Percentiles rank a stretch among this genome's conserved stretches.
Conservation (phyloP, 2,113 vertebrate genomes). For the Kryptolebias marmoratus region DNA sequence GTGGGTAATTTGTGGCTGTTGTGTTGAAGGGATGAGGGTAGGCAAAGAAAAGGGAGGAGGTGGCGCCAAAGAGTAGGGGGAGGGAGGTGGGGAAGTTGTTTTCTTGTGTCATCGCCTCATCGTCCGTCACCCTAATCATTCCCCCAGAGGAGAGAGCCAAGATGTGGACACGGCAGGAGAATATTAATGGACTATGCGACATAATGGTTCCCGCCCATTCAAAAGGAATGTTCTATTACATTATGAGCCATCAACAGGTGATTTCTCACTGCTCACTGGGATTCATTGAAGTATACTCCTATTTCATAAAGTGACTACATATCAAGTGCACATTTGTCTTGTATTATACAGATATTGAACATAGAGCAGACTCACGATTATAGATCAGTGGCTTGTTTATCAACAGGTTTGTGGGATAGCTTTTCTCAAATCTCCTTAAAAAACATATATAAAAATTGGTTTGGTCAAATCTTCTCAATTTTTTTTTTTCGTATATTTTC, state of each 20-base stretch:
- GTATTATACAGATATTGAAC: constrained; percentile 58
- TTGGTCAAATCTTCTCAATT: no score
- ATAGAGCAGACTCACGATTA: constrained; percentile 33
- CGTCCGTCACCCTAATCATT: constrained; percentile 72
- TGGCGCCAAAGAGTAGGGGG: background rate
- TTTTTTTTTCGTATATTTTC: no score
- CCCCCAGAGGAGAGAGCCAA: constrained; percentile 50
- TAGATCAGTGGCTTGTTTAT: constrained; percentile 56
- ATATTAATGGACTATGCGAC: constrained; percentile 73
- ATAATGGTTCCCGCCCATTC: constrained; percentile 65
- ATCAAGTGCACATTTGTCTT: constrained; percentile 59
- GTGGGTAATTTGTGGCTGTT: constrained; percentile 85
- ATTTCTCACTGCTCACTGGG: constrained; percentile 57
- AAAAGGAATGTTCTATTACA: constrained; percentile 67
- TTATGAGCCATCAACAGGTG: constrained; percentile 72
- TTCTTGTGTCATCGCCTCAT: constrained; percentile 69
- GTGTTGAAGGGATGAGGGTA: constrained; percentile 73
- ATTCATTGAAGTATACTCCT: constrained; percentile 49
- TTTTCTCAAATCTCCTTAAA: constrained; percentile 15
- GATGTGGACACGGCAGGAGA: constrained; percentile 59
- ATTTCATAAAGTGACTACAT: constrained; percentile 57
- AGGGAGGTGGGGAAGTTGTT: constrained; percentile 61
- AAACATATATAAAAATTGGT: constrained; percentile 16
- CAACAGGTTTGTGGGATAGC: background rate
- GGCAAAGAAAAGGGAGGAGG: constrained; percentile 41